Base-by-base conservation (phyloP, 35 echinoderm and acorn worm genomes). In the Ophioderma brevispina region DNA sequence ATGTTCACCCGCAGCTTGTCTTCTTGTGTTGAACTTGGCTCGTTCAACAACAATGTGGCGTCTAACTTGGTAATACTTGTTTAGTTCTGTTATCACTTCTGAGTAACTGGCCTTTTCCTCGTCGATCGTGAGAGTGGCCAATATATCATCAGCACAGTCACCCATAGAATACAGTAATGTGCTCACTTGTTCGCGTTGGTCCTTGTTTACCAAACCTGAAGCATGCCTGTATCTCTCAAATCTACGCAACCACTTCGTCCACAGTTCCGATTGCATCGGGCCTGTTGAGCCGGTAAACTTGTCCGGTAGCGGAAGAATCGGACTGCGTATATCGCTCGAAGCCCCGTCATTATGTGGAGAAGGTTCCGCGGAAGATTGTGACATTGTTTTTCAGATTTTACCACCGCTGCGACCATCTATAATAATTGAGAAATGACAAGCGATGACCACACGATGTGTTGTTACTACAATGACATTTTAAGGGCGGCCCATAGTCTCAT, bases 101-200 rank as follows among this genome's bases (percentile, higher is more conserved):
- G 79, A 33, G 46, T 70, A 63, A 25, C 23, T 81, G 80, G 41
- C 79, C 17, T 39, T 55, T 13, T 81, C 42, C 33, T 82, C 78
- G 17, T 80, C 34, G 64, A 88, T 88, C 36, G 23, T 56, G 8
- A 89, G 78, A 31, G 87, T 70, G 17, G 78, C 35, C 38, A 89
- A 49, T 5, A 81, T 89, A 28, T 89, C 77, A 33, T 89, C 87
- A n/a, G 79, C 87, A 81, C 42, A 81, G 33, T 81, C 55, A 6
- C 87, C 78, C 87, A 89, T 89, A 15, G 87, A 13, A 70, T 89
- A 82, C n/a, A 89, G 25, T 0, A 89, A 76, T 14, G 87, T 89
- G 76, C 77, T 88, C 35, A 79, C 75, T 31, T 89, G 77, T 56
- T 81, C 41, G 1, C 43, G 42, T 8, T 56, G 77, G 18, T 30